Evolutionary conservation across 2,113 vertebrate species (phyloP), one percentile per base, ranked within the genome.

Genomic region (Anarhynchus alexandrinus): DNA sequence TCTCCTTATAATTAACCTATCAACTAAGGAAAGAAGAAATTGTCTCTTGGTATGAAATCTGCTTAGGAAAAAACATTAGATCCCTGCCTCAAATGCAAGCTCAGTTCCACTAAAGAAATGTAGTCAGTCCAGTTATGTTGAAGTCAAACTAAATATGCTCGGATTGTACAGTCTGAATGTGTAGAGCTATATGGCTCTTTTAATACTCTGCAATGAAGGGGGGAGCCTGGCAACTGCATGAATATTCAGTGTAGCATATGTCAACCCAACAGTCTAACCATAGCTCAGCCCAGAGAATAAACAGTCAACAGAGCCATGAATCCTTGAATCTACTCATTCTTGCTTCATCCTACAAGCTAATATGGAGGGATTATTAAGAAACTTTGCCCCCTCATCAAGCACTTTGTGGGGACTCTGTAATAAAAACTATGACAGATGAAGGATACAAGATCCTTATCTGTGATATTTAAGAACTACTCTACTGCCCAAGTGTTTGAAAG

Each of bases 371-470:
- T 6, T 45, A 71, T 43, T 65, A 52, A 64, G 72, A 95, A 85
- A 82, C 11, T 76, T 58, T 34, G 10, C 5, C 21, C 36, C 5
- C 9, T 57, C 49, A 49, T 73, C 40, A 59, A 72, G 49, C 30
- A 59, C 52, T 89, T 79, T 69, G 40, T 47, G 47, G 34, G 27
- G 12, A 64, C 22, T 64, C 49, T 51, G 40, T 73, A 88, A 79
- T 65, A 89, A 94, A 92, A 94, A 27, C 40, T 64, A 62, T 47
- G 90, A 90, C 69, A 92, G 86, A 86, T 65, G 88, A 95, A 45
- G 43, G 51, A 79, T 45, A 88, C 30, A 74, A 76, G 61, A 86
- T 87, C 73, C 54, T 85, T 85, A 16, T 40, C 57, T 71, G 52
- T 82, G 77, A 84, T 59, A 95, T 49, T 94, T 67, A 86, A 92